Conservation (phyloP, 1,140 invertebrate species). For the Achatina immaculata region DNA sequence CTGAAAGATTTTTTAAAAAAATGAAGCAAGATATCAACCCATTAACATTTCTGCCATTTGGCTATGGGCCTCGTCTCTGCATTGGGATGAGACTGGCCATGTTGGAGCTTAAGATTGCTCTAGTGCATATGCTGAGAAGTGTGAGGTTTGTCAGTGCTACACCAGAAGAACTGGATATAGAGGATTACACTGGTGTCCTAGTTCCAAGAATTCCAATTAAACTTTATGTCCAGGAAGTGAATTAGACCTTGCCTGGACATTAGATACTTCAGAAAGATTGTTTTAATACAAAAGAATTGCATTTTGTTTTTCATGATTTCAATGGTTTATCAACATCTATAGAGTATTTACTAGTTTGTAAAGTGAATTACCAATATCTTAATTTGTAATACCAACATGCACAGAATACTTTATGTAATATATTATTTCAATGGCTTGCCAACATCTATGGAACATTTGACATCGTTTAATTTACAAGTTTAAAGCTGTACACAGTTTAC, state of each 20-base stretch:
- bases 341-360: too few relatives aligned
- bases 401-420: too few relatives aligned
- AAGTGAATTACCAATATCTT: too few relatives aligned
- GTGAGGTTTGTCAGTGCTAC: slow-evolving; percentile 1
- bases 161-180: slow-evolving; percentile 19
- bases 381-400: too few relatives aligned
- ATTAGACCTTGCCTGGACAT: background rate
- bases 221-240: background rate
- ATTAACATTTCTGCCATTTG: slow-evolving; percentile 54
- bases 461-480: too few relatives aligned
- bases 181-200: slow-evolving; percentile 17
- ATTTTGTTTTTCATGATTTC: background rate
- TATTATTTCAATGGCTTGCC: too few relatives aligned
- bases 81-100: slow-evolving; percentile 75
- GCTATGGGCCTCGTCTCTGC: slow-evolving; percentile 76
- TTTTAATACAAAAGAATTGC: slow-evolving; percentile 1
- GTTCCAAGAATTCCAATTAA: slow-evolving; percentile 22
- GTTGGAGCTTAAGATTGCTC: slow-evolving; percentile 71
- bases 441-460: too few relatives aligned
- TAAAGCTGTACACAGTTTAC: too few relatives aligned
- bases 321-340: too few relatives aligned
- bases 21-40: background rate
- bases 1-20: slow-evolving; percentile 40
- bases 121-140: slow-evolving; percentile 47
- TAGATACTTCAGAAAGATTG: background rate